Conservation (phyloP, 2,888 invertebrate genomes). For the Oscheius onirici region DNA sequence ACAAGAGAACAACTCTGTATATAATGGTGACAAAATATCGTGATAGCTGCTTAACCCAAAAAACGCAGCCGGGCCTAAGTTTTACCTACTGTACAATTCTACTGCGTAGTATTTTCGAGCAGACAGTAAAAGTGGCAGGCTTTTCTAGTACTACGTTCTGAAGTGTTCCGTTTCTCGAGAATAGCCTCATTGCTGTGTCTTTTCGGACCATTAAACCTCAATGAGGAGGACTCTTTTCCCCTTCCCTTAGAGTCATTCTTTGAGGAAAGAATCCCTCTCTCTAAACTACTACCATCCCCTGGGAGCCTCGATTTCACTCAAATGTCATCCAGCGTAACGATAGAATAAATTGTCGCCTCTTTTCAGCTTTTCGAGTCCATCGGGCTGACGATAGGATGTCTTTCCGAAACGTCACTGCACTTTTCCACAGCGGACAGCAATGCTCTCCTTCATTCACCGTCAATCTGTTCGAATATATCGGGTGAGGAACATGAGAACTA, state of each 20-base stretch:
- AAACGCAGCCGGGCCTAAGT: too few relatives aligned
- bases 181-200: not conserved
- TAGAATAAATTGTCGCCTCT: not conserved
- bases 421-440: constrained; percentile 46
- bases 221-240: not conserved
- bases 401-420: constrained; percentile 50
- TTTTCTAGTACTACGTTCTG: too few relatives aligned
- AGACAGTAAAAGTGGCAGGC: not conserved
- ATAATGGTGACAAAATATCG: too few relatives aligned
- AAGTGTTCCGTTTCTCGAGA: not conserved
- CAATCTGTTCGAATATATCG: constrained; percentile 38
- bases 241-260: not conserved
- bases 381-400: constrained; percentile 37
- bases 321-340: not conserved
- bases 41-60: too few relatives aligned
- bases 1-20: not conserved
- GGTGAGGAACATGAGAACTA: constrained; percentile 12
- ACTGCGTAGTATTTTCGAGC: not conserved
- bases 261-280: not conserved
- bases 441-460: constrained; percentile 52
- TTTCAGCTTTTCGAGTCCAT: constrained; percentile 3
- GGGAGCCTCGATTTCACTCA: not conserved
- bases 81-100: too few relatives aligned
- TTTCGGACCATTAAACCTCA: constrained; percentile 18
- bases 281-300: not conserved